Conservation (phyloP, 2,113 vertebrate species). For the Lophius piscatorius region DNA sequence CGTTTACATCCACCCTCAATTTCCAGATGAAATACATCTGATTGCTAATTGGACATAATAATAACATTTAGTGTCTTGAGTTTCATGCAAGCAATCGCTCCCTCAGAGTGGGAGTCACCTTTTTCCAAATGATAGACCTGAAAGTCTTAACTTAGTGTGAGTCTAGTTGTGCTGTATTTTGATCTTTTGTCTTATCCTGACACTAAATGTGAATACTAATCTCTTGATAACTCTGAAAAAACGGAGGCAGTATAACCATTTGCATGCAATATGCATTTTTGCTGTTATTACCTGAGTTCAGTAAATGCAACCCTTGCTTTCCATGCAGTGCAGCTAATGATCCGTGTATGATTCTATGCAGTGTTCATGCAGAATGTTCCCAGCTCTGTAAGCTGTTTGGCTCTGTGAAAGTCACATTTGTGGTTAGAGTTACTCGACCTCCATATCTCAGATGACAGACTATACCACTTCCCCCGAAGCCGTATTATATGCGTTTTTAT, state of each 20-base stretch:
- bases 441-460: background rate
- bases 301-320: background rate
- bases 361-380: slow-evolving; percentile 37
- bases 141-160: slow-evolving; percentile 4
- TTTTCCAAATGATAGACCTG: background rate
- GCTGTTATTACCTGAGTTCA: background rate
- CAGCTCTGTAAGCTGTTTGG: background rate
- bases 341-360: slow-evolving; percentile 30
- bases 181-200: too few species aligned
- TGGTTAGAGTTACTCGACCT: slow-evolving; percentile 9
- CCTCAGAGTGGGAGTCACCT: slow-evolving; percentile 12
- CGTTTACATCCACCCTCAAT: slow-evolving; percentile 10
- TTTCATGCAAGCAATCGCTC: slow-evolving; percentile 21
- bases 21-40: slow-evolving; percentile 10
- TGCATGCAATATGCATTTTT: too few species aligned
- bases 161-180: background rate
- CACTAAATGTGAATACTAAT: too few species aligned
- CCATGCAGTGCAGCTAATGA: slow-evolving; percentile 23
- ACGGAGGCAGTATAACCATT: too few species aligned
- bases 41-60: slow-evolving; percentile 12
- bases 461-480: background rate
- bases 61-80: slow-evolving; percentile 22
- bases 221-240: too few species aligned
- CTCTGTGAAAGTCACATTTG: background rate
- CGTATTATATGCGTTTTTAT: slow-evolving; percentile 15